Evolutionary conservation across 2,888 invertebrate species (phyloP).

Genomic region (Pandemis cinnamomeana): DNA sequence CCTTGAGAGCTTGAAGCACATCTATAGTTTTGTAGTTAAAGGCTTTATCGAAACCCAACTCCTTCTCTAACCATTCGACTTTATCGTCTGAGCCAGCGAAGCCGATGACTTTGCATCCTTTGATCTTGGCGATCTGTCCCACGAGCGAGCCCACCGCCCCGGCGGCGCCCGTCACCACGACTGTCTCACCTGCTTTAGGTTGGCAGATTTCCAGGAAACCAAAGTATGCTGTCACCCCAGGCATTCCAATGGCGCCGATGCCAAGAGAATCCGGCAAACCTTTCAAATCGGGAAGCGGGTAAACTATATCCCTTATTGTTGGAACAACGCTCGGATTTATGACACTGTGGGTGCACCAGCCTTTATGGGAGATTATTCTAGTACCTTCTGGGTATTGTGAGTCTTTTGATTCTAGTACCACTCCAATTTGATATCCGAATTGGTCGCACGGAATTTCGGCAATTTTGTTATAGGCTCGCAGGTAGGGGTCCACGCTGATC

Average conservation of each 20-base stretch:
- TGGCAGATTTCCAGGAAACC: conserved; percentile 88
- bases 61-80: conserved; percentile 86
- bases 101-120: conserved; percentile 86
- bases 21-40: conserved; percentile 89
- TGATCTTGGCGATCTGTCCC: conserved; percentile 90
- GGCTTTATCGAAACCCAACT: conserved; percentile 88
- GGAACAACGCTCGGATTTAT: conserved; percentile 45
- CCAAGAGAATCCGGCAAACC: conserved; percentile 80
- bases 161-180: conserved; percentile 89
- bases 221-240: conserved; percentile 89
- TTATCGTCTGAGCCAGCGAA: conserved; percentile 89
- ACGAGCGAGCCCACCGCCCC: conserved; percentile 90
- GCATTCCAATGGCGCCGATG: conserved; percentile 87
- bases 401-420: conserved; percentile 86
- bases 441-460: conserved; percentile 57
- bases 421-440: conserved; percentile 59
- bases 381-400: conserved; percentile 85
- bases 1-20: conserved; percentile 80
- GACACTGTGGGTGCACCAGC: conserved; percentile 86
- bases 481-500: conserved; percentile 62
- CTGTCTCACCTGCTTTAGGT: conserved; percentile 88
- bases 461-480: conserved; percentile 55
- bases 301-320: conserved; percentile 46
- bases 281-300: conserved; percentile 81
- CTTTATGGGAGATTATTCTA: conserved; percentile 84